These are phyloP conservation scores for Xestia rhomboidea DNA, from an alignment of 2,888 invertebrate species.

Conservation along the genomic window DNA sequence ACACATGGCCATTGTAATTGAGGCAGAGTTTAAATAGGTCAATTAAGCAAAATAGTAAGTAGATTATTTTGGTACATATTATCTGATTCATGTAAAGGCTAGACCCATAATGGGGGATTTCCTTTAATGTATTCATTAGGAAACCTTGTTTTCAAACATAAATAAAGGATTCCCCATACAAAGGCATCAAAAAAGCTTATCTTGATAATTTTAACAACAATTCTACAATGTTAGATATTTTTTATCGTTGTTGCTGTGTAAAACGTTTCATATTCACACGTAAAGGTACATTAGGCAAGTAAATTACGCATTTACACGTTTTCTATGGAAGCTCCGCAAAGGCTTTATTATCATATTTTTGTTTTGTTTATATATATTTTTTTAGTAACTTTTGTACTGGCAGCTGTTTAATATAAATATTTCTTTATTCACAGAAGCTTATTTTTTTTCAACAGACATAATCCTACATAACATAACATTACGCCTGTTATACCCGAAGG, in stretches of 20 bases:
- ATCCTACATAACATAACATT: neutral
- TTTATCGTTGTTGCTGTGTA: slow-evolving; percentile 12
- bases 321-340: slow-evolving; percentile 1
- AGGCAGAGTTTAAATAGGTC: too few relatives aligned
- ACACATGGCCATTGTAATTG: too few relatives aligned
- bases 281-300: neutral
- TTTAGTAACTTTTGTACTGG: neutral
- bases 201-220: slow-evolving; percentile 27
- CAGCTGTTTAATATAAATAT: too few relatives aligned
- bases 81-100: too few relatives aligned
- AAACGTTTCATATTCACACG: slow-evolving; percentile 28
- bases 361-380: slow-evolving; percentile 16
- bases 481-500: neutral
- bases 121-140: neutral
- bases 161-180: neutral
- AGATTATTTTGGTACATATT: too few relatives aligned
- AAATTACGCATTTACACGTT: slow-evolving; percentile 23
- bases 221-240: slow-evolving; percentile 6
- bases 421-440: neutral
- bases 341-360: slow-evolving; percentile 9
- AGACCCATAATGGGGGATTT: too few relatives aligned
- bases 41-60: too few relatives aligned
- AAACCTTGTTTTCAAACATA: neutral
- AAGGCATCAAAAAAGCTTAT: slow-evolving; percentile 9
- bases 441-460: too few relatives aligned